Conservation (phyloP, 64 coral and sea anemone genomes). For the Stichodactyla helianthus region DNA sequence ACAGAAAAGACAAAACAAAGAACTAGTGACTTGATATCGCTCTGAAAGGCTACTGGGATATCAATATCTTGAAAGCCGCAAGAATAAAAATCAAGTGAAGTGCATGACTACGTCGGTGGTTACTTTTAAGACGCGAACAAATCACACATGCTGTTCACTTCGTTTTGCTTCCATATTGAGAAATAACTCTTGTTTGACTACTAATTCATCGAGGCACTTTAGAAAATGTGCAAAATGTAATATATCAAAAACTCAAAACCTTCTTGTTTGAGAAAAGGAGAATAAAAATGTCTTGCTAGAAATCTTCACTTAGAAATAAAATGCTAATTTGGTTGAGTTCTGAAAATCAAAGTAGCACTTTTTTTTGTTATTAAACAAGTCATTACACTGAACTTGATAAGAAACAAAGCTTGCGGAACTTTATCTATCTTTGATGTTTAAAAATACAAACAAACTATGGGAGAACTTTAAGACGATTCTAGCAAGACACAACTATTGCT, state of each 20-base stretch:
- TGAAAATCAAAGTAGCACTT: neutral
- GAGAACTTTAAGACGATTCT: neutral
- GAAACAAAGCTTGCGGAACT: neutral
- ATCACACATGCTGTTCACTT: neutral
- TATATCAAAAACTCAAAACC: neutral
- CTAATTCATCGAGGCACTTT: neutral
- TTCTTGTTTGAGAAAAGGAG: neutral
- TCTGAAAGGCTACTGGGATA: neutral
- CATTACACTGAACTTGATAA: neutral
- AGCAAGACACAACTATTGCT: neutral
- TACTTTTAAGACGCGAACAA: neutral
- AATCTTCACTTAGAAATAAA: neutral
- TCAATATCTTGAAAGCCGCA: neutral
- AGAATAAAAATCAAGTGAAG: neutral
- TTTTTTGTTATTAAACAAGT: neutral
- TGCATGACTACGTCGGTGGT: neutral
- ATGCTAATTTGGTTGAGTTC: neutral
- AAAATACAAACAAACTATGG: neutral
- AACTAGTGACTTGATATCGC: neutral
- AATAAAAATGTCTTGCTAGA: neutral
- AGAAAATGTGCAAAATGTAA: neutral
- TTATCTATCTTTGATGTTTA: conserved; percentile 1
- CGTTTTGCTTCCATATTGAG: neutral
- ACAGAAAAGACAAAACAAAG: neutral
- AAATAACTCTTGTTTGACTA: neutral